A percentile compares a stretch with the other conserved stretches of the same genome.
phyloP scores from a whole-genome alignment of 2,113 vertebrate species.

The Hypanus sabinus region DNA sequence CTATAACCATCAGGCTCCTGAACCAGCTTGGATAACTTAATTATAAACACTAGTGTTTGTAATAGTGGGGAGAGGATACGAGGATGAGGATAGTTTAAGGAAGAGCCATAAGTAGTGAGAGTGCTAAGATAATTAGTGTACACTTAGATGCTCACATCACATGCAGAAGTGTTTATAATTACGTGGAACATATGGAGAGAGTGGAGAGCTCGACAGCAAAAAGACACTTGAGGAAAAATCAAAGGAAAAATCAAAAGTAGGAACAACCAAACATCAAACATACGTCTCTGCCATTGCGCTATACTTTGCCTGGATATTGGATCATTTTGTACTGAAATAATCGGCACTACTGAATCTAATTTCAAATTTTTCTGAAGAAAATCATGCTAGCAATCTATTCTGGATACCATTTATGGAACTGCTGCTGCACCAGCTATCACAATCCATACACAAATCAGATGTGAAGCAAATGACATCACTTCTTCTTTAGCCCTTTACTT shows the following conservation, averaged over 20 bases:
- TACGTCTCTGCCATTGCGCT: background rate
- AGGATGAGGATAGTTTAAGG: background rate
- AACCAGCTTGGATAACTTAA: too few relatives aligned
- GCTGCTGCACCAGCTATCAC: too few relatives aligned
- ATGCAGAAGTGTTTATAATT: background rate
- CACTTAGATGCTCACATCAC: background rate
- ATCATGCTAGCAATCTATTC: too few relatives aligned
- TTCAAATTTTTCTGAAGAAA: too few relatives aligned
- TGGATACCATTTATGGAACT: too few relatives aligned
- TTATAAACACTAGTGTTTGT: too few relatives aligned
- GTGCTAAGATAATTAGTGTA: background rate
- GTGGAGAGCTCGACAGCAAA: background rate
- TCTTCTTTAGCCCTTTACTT: too few relatives aligned
- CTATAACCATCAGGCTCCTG: background rate
- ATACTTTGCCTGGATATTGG: too few relatives aligned
- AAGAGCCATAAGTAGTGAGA: background rate
- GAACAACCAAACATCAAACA: background rate
- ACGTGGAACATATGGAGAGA: background rate
- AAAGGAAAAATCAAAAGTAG: background rate
- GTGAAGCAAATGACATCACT: too few relatives aligned
- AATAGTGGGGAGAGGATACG: background rate
- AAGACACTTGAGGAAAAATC: background rate
- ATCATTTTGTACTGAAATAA: too few relatives aligned
- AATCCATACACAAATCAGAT: too few relatives aligned
- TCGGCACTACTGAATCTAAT: too few relatives aligned